These are phyloP conservation scores for Hecatera dysodea DNA, from an alignment of 2,888 invertebrate genomes.

Conservation along the genomic window DNA sequence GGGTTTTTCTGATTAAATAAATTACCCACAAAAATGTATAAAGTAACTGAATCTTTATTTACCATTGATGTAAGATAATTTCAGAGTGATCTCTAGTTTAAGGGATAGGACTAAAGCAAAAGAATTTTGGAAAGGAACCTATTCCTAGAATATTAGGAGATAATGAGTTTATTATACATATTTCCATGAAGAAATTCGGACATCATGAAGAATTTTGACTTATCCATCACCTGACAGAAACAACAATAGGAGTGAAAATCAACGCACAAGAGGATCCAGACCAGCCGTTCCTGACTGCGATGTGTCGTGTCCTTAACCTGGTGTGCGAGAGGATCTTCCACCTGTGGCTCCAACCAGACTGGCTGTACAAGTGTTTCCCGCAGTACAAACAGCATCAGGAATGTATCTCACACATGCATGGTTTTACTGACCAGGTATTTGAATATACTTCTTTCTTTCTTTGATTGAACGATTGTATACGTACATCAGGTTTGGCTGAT, in stretches of 20 bases:
- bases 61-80: no score
- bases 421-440: conserved; percentile 88
- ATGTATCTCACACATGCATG: conserved; percentile 90
- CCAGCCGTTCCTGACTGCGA: conserved; percentile 77
- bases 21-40: no score
- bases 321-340: conserved; percentile 84
- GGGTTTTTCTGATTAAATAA: no score
- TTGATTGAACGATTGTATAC: no score
- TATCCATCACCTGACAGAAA: conserved; percentile 72
- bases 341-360: conserved; percentile 87
- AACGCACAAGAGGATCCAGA: conserved; percentile 81
- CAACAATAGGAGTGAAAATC: conserved; percentile 84
- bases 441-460: neutral
- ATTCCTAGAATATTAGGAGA: no score
- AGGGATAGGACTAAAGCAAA: no score
- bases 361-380: conserved; percentile 90
- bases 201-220: no score
- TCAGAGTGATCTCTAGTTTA: no score
- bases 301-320: conserved; percentile 76
- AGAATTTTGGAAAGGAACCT: no score
- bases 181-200: no score
- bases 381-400: conserved; percentile 88
- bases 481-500: neutral
- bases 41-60: no score
- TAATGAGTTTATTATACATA: no score